Percentiles rank a stretch among this genome's conserved stretches.
Conservation (phyloP, 2,888 invertebrate genomes). For the Pandemis corylana region DNA sequence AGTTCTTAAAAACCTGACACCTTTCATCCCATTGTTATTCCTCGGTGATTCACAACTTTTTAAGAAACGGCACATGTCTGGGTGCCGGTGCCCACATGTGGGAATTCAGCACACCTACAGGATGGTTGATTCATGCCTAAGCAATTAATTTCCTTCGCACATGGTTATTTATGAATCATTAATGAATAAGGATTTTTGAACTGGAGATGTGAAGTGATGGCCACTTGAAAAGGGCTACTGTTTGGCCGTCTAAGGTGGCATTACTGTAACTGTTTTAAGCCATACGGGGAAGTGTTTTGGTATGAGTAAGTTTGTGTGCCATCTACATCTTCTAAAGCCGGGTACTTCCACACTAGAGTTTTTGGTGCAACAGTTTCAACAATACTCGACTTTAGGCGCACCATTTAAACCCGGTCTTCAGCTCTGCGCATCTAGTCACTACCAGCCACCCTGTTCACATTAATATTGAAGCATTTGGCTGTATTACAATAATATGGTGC, state of each 20-base stretch:
- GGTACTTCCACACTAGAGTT: no score
- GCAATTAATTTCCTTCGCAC: conserved; percentile 33
- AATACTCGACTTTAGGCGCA: no score
- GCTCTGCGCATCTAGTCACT: no score
- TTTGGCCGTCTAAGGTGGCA: conserved; percentile 19
- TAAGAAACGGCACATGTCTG: conserved; percentile 55
- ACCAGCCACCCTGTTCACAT: no score
- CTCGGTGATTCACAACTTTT: conserved; percentile 65
- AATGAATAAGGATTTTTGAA: conserved; percentile 31
- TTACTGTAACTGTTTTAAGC: not conserved
- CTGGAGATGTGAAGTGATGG: conserved; percentile 14
- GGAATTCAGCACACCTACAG: conserved; percentile 58
- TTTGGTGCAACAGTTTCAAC: no score
- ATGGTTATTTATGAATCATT: conserved; percentile 38
- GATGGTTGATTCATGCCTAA: conserved; percentile 55
- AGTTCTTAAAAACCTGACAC: not conserved
- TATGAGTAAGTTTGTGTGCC: not conserved
- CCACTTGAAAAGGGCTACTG: conserved; percentile 37
- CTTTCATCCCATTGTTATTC: conserved; percentile 44
- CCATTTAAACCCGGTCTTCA: no score
- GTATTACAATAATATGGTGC: no score
- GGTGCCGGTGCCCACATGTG: conserved; percentile 56
- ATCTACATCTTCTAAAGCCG: no score
- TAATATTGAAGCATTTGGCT: no score
- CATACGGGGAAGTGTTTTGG: not conserved